Base-by-base conservation (phyloP, 2,888 invertebrate species). In the Nymphalis c-album region DNA sequence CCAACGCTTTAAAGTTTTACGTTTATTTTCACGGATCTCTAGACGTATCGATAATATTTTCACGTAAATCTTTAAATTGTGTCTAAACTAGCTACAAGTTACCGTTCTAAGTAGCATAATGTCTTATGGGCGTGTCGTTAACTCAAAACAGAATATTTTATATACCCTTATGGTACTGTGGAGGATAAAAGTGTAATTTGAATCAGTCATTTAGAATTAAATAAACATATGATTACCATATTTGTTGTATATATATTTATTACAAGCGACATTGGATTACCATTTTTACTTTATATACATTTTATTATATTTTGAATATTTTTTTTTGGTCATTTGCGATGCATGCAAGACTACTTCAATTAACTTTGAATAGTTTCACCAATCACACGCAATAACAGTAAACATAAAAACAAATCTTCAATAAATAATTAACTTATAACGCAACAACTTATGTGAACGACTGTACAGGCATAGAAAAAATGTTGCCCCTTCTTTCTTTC, bases 141-240 rank as follows among this genome's bases (percentile, higher is more conserved):
- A 62, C 66, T 72, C 63, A 70, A 75, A 76, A 76, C 72, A 65
- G 74, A 76, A 74, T 74, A 74, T 65, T 18, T 73, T 73, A 75
- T 75, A 60, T 63, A n/a, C 55, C 13, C n/a, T 22, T 53, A 22
- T 53, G 22, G 55, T 55, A 46, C 22, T 16, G 40, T 40, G 35
- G 40, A 35, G 10, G 31, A 4, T 10, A 57, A 57, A 57, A 40
- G 40, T 57, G 18, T 57, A n/a, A 40, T 35, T 31, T 31, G 8
- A 18, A 31, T 22, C 31, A 18, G 18, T 40, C 40, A 13, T 8
- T 16, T n/a, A 5, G 4, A 40, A 10, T 40, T 40, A 40, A 40
- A 13, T 40, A n/a, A n/a, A n/a, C n/a, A n/a, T n/a, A n/a, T n/a
- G n/a, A n/a, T n/a, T n/a, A n/a, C n/a, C n/a, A n/a, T n/a, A n/a